Evolutionary conservation across 2,888 invertebrate species (phyloP).

Genomic region (Eupeodes luniger): DNA sequence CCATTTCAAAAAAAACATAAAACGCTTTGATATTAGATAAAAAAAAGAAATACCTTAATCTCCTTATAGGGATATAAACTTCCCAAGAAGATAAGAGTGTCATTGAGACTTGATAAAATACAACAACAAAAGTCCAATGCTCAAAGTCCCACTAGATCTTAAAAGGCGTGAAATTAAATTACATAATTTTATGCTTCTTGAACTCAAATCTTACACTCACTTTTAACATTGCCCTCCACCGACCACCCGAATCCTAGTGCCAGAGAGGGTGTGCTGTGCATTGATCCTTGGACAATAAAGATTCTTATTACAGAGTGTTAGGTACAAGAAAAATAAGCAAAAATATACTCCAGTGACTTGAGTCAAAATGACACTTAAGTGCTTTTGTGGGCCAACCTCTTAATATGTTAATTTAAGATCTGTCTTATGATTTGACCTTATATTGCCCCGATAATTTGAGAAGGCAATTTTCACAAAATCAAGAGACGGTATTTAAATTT

Average conservation of each 20-base stretch:
- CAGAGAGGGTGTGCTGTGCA: slow-evolving; percentile 75
- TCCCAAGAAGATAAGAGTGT: slow-evolving; percentile 67
- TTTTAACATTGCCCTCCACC: slow-evolving; percentile 49
- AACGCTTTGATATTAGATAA: slow-evolving; percentile 67
- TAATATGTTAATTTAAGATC: slow-evolving; percentile 75
- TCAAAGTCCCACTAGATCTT: slow-evolving; percentile 80
- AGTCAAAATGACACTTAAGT: slow-evolving; percentile 71
- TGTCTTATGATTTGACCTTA: slow-evolving; percentile 64
- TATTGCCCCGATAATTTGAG: slow-evolving; percentile 71
- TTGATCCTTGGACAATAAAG: slow-evolving; percentile 78
- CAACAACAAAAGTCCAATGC: slow-evolving; percentile 58
- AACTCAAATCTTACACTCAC: slow-evolving; percentile 82
- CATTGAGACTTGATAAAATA: slow-evolving; percentile 50
- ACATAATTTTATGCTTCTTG: slow-evolving; percentile 84
- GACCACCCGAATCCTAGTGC: slow-evolving; percentile 31
- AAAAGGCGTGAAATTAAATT: slow-evolving; percentile 85
- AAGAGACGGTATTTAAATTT: slow-evolving; percentile 3
- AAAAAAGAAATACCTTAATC: slow-evolving; percentile 53
- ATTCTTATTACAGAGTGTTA: slow-evolving; percentile 55
- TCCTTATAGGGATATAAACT: slow-evolving; percentile 40
- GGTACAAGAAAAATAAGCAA: slow-evolving; percentile 23
- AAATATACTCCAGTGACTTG: slow-evolving; percentile 40
- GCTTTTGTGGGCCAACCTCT: slow-evolving; percentile 66
- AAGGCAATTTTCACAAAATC: slow-evolving; percentile 65
- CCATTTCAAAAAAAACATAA: slow-evolving; percentile 67